phyloP scores from a whole-genome alignment of 2,113 vertebrate genomes.

The Chrysemys picta region DNA sequence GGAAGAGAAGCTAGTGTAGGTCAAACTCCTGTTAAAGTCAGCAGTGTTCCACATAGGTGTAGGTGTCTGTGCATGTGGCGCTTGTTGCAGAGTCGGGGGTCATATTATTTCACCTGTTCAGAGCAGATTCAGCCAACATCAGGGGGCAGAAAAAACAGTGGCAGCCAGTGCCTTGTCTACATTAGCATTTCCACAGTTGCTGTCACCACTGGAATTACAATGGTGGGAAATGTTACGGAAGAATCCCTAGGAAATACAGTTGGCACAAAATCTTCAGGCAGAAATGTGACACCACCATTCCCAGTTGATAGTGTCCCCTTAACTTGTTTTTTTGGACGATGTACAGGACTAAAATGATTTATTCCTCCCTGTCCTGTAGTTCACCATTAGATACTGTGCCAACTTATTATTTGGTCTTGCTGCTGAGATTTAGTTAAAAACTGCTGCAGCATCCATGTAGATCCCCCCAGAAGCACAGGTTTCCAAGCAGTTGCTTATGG shows the following conservation, averaged over 20 bases:
- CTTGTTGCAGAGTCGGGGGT: not conserved
- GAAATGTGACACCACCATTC: not conserved
- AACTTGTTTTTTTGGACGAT: not conserved
- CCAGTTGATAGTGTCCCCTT: too few species aligned
- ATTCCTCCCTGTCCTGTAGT: not conserved
- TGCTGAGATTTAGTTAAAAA: not conserved
- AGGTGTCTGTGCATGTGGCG: not conserved
- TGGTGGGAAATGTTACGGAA: not conserved
- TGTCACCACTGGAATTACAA: not conserved
- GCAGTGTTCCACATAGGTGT: too few species aligned
- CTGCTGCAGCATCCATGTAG: not conserved
- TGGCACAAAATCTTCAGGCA: fast-evolving
- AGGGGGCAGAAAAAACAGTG: not conserved
- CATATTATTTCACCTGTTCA: not conserved
- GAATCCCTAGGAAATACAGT: not conserved
- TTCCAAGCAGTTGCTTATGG: not conserved
- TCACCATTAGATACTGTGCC: fast-evolving
- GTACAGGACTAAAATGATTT: not conserved
- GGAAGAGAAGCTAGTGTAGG: too few species aligned
- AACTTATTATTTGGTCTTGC: not conserved
- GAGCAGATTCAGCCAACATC: not conserved
- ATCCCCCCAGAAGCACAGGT: not conserved
- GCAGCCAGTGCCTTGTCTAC: not conserved
- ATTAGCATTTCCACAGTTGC: not conserved
- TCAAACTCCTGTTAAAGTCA: too few species aligned